phyloP scores from a whole-genome alignment of 2,888 invertebrate species.

The Siphonodentalium dalli region DNA sequence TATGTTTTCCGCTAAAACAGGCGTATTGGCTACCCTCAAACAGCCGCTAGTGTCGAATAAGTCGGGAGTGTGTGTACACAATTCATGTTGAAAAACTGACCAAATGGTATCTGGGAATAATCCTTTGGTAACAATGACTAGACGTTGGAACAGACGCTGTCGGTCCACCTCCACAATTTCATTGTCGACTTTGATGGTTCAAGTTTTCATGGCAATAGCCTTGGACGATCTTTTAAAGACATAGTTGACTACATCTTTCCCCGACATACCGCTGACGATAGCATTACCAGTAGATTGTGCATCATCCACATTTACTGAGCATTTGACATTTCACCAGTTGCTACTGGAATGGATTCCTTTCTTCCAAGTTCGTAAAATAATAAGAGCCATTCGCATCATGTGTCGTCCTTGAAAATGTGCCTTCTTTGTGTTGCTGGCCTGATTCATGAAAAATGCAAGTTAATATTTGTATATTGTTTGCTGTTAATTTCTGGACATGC shows the following conservation, averaged over 20 bases:
- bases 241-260: not conserved
- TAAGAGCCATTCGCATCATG: not conserved
- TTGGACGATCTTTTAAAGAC: not conserved
- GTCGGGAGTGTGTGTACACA: constrained; percentile 17
- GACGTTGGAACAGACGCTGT: constrained; percentile 9
- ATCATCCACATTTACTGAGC: not conserved
- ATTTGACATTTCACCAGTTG: not conserved
- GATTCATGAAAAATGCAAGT: not conserved
- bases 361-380: not conserved
- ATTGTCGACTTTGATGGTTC: not conserved
- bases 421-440: not conserved
- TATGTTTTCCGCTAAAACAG: constrained; percentile 17
- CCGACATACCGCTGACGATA: not conserved
- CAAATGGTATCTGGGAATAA: constrained; percentile 6
- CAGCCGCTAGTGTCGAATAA: constrained; percentile 22
- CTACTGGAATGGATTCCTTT: not conserved
- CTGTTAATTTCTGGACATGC: not conserved
- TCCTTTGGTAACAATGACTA: constrained; percentile 6
- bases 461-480: not conserved
- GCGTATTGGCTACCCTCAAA: constrained; percentile 15
- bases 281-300: not conserved
- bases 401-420: not conserved
- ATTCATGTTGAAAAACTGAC: constrained; percentile 5
- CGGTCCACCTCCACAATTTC: constrained; percentile 10
- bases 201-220: not conserved